Evolutionary conservation across 2,888 invertebrate species (phyloP).

Genomic region (Ophion costatus): DNA sequence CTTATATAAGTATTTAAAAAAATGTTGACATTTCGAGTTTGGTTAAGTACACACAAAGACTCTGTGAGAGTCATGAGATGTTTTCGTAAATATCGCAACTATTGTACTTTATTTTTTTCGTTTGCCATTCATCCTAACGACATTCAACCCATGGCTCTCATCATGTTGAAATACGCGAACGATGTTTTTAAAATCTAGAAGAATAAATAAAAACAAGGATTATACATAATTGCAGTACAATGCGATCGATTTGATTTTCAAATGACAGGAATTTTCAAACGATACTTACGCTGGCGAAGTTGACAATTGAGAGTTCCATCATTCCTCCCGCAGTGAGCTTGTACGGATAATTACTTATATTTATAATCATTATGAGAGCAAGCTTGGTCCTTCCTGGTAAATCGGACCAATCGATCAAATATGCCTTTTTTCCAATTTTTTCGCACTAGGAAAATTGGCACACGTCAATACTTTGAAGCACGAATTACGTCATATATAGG

Average conservation of each 20-base stretch:
- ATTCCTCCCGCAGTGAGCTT: conserved; percentile 64
- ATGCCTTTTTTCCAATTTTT: conserved; percentile 43
- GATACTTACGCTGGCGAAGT: conserved; percentile 55
- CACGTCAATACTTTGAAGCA: too few species aligned
- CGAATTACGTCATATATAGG: too few species aligned
- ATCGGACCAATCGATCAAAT: conserved; percentile 65
- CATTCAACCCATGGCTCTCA: conserved; percentile 2
- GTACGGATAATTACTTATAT: conserved; percentile 37
- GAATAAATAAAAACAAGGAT: neutral
- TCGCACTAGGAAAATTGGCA: conserved; percentile 38
- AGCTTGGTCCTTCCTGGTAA: conserved; percentile 47
- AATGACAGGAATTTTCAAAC: neutral
- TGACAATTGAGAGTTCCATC: conserved; percentile 60
- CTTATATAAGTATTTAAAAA: neutral
- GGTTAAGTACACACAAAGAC: too few species aligned
- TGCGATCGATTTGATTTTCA: neutral
- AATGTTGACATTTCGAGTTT: neutral
- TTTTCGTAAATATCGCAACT: too few species aligned
- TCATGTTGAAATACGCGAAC: conserved; percentile 67
- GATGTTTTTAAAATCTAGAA: conserved; percentile 71
- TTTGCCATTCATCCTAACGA: too few species aligned
- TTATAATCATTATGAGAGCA: conserved; percentile 60
- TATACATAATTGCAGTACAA: neutral
- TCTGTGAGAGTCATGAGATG: too few species aligned
- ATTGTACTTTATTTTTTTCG: neutral